Evolutionary conservation across 2,888 invertebrate genomes (phyloP), one percentile per base, ranked within the genome.

Genomic region (Agrenia bidenticulata): DNA sequence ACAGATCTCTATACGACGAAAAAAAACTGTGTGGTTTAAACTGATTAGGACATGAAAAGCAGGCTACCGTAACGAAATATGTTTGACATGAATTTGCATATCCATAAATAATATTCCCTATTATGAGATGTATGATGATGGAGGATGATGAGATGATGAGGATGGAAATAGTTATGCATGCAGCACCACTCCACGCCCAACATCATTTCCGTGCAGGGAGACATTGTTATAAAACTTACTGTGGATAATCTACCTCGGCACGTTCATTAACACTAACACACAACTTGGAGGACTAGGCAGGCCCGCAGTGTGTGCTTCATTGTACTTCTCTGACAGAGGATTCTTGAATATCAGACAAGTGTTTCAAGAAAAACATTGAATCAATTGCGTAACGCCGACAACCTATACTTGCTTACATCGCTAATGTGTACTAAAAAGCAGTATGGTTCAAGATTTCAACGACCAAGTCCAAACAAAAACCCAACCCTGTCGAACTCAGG

Each of bases 21-120:
- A 45, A 45, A 15, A 45, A 45, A 11, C 19, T 17, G n/a, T 45
- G 45, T 45, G 19, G 13, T 24, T 19, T 23, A 51, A 21, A 23
- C 23, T 51, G 51, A 51, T 51, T 23, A 51, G 51, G 51, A 51
- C 51, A 19, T 51, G 24, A n/a, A 58, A 64, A 42, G 51, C 59
- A 59, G 41, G 63, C 63, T 64, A 64, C 63, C 63, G 63, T 58
- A 59, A 64, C 58, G 63, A 64, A 64, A 58, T 42, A 58, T 54
- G 26, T 53, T 59, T 42, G 54, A 59, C 63, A 58, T 51, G 63
- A 58, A 64, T 64, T 64, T 51, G 59, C 58, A 64, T 59, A 64
- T 64, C 45, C 63, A 59, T 64, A 64, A 59, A 59, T 64, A 64
- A 64, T 54, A 54, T 23, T 54, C 32, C 24, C 9, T 24, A 11